Evolutionary conservation across 2,888 invertebrate species (phyloP).

Genomic region (Pristionchus maxplancki): DNA sequence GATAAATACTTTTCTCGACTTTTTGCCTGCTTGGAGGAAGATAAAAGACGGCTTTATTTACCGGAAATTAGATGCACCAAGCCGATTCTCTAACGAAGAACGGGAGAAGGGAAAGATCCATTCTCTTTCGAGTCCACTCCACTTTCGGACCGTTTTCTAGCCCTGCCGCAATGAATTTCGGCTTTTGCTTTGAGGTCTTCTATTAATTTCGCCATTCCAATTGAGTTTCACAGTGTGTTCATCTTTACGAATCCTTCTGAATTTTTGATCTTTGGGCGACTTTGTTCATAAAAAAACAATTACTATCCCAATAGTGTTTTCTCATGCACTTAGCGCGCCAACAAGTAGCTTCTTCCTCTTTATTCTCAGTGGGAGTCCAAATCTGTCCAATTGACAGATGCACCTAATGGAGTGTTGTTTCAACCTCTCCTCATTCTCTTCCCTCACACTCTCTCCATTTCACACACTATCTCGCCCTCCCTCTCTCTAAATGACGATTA

Average conservation of each 20-base stretch:
- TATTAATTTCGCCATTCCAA: not conserved
- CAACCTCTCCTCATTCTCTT: slow-evolving; percentile 1
- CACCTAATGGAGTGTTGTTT: slow-evolving; percentile 40
- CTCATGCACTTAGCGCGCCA: not conserved
- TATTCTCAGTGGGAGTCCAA: slow-evolving; percentile 15
- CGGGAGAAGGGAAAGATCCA: not conserved
- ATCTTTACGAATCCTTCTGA: not conserved
- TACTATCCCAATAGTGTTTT: too few relatives aligned
- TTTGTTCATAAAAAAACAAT: not conserved
- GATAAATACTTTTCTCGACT: not conserved
- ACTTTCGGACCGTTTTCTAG: not conserved
- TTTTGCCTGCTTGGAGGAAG: not conserved
- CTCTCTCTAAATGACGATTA: slow-evolving; percentile 17
- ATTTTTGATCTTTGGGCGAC: not conserved
- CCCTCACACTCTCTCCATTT: not conserved
- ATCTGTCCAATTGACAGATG: slow-evolving; percentile 39
- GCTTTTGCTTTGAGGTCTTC: not conserved
- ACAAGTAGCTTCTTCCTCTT: not conserved
- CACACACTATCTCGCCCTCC: not conserved
- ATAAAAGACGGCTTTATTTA: not conserved
- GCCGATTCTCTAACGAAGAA: not conserved
- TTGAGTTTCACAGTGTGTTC: not conserved
- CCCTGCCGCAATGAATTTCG: not conserved
- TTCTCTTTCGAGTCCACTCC: not conserved
- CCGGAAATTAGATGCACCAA: not conserved